Evolutionary conservation across 2,888 invertebrate genomes (phyloP).

Genomic region (Heliothis peltigera): DNA sequence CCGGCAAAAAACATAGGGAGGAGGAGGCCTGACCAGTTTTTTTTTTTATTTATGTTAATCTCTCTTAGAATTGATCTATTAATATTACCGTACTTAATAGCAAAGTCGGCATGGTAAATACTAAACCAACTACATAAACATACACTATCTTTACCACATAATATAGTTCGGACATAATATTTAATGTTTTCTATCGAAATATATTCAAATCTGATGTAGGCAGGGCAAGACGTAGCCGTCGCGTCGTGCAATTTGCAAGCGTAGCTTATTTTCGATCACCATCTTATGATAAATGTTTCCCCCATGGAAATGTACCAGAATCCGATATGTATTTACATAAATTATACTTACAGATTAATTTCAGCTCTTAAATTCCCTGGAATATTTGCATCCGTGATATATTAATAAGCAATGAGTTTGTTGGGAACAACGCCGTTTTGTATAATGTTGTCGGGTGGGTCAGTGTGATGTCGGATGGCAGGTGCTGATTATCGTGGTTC

Average conservation of each 20-base stretch:
- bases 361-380: slow-evolving; percentile 59
- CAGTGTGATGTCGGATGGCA: slow-evolving; percentile 45
- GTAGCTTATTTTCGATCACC: slow-evolving; percentile 77
- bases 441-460: slow-evolving; percentile 43
- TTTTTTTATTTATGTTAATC: too few relatives aligned
- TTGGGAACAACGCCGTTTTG: slow-evolving; percentile 46
- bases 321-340: slow-evolving; percentile 79
- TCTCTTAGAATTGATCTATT: too few relatives aligned
- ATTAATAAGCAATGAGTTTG: slow-evolving; percentile 62
- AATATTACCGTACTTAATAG: too few relatives aligned
- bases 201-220: slow-evolving; percentile 76
- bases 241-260: slow-evolving; percentile 71
- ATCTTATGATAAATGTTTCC: slow-evolving; percentile 80
- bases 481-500: slow-evolving; percentile 47
- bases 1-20: too few relatives aligned
- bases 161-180: slow-evolving; percentile 52
- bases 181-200: slow-evolving; percentile 64
- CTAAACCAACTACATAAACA: too few relatives aligned
- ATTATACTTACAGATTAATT: slow-evolving; percentile 84
- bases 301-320: slow-evolving; percentile 76
- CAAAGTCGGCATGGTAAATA: too few relatives aligned
- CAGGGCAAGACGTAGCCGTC: slow-evolving; percentile 62
- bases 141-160: too few relatives aligned
- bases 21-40: too few relatives aligned
- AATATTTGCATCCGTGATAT: slow-evolving; percentile 58